Percentiles rank a stretch among this genome's conserved stretches.
Evolutionary conservation across 1,140 invertebrate genomes (phyloP).

Genomic region (Linepithema humile): DNA sequence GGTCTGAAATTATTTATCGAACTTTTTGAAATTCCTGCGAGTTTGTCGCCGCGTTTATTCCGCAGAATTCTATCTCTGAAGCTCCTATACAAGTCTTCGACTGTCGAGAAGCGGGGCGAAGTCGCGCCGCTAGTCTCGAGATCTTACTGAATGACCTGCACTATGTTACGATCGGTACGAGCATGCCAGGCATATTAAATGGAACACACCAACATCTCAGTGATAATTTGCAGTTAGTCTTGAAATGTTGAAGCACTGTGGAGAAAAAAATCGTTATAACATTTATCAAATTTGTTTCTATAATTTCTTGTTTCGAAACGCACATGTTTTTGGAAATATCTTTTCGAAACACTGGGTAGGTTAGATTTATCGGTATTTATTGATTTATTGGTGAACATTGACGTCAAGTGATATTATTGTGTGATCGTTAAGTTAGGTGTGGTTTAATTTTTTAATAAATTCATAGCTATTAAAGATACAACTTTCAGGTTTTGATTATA

Average conservation of each 20-base stretch:
- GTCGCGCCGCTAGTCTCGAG: slow-evolving; percentile 26
- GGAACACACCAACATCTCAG: neutral
- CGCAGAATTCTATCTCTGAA: neutral
- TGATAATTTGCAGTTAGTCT: neutral
- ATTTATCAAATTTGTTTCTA: neutral
- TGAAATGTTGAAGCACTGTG: neutral
- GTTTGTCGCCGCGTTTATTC: neutral
- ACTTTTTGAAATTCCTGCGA: slow-evolving; percentile 14
- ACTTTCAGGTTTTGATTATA: too few relatives aligned
- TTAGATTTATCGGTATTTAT: too few relatives aligned
- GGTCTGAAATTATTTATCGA: slow-evolving; percentile 30
- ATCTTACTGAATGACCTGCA: slow-evolving; percentile 56
- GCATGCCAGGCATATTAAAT: neutral
- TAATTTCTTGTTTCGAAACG: too few relatives aligned
- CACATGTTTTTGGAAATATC: too few relatives aligned
- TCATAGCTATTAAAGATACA: too few relatives aligned
- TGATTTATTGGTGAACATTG: too few relatives aligned
- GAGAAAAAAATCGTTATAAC: neutral
- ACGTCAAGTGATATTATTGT: too few relatives aligned
- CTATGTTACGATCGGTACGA: neutral
- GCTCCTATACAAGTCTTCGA: slow-evolving; percentile 41
- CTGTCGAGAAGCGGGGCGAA: slow-evolving; percentile 5
- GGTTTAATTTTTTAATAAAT: too few relatives aligned
- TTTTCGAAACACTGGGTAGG: too few relatives aligned
- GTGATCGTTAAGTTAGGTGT: too few relatives aligned